These are phyloP conservation scores for Gobionotothen gibberifrons DNA, from an alignment of 2,797 vertebrate species.

Conservation along the genomic window DNA sequence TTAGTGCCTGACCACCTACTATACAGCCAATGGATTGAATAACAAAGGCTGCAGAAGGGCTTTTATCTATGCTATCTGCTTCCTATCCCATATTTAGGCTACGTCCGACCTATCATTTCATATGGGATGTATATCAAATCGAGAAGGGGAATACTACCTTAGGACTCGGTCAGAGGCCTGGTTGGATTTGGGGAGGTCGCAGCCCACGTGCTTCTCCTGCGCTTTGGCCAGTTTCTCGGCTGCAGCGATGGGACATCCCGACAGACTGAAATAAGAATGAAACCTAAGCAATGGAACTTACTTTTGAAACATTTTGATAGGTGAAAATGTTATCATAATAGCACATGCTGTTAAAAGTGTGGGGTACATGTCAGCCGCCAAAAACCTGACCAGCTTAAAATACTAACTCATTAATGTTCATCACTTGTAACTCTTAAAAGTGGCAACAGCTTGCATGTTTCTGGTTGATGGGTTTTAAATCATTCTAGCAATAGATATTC, in stretches of 20 bases:
- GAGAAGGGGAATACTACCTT: constrained; percentile 84
- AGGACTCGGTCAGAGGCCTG: constrained; percentile 97
- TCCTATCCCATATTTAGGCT: not conserved
- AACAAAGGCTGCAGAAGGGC: not conserved
- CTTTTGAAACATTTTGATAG: constrained; percentile 8
- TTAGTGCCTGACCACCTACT: not conserved
- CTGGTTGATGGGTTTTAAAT: constrained; percentile 56
- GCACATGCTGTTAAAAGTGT: constrained; percentile 28
- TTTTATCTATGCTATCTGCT: not conserved
- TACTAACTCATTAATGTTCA: constrained; percentile 56
- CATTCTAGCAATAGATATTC: constrained; percentile 62
- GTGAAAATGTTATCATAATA: constrained; percentile 28
- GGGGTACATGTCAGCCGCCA: constrained; percentile 35
- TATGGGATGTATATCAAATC: not conserved
- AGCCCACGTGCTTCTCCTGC: constrained; percentile 97
- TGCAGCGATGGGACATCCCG: constrained; percentile 98
- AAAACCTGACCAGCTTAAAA: constrained; percentile 38
- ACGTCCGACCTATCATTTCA: not conserved
- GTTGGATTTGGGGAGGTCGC: constrained; percentile 94
- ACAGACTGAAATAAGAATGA: constrained; percentile 88
- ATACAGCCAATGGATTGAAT: not conserved
- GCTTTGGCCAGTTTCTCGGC: constrained; percentile 98
- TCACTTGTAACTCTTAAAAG: constrained; percentile 50
- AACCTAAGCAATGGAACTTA: not conserved
- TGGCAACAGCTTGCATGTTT: constrained; percentile 63